Percentiles rank a stretch among this genome's conserved stretches.
phyloP scores from a whole-genome alignment of 2,888 invertebrate genomes.

The Romanomermis culicivorax region DNA sequence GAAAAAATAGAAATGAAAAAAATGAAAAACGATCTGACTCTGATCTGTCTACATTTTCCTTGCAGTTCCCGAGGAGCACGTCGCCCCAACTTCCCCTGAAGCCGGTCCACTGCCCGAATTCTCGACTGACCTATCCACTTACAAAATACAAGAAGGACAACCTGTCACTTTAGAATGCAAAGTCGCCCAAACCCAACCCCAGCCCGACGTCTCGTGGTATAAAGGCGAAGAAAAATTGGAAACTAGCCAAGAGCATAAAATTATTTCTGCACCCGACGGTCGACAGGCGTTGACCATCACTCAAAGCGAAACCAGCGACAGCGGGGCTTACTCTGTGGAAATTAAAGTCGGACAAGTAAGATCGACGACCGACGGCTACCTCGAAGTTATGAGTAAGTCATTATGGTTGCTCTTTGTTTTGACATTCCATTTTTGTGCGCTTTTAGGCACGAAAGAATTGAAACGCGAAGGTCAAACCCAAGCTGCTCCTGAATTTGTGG shows the following conservation, averaged over 20 bases:
- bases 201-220: slow-evolving; percentile 37
- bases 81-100: background rate
- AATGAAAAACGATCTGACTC: too few relatives aligned
- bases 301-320: slow-evolving; percentile 77
- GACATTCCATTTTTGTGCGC: too few relatives aligned
- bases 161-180: slow-evolving; percentile 24
- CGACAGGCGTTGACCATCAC: slow-evolving; percentile 67
- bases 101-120: slow-evolving; percentile 33
- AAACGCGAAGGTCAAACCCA: too few relatives aligned
- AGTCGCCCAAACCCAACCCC: slow-evolving; percentile 45
- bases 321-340: slow-evolving; percentile 82
- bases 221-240: slow-evolving; percentile 63
- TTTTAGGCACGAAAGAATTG: too few relatives aligned
- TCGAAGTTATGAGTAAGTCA: slow-evolving; percentile 28
- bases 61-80: background rate
- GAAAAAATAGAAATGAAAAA: too few relatives aligned
- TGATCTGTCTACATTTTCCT: background rate
- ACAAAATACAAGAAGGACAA: slow-evolving; percentile 53
- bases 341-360: slow-evolving; percentile 68
- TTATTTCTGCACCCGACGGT: slow-evolving; percentile 53
- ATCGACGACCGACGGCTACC: slow-evolving; percentile 62
- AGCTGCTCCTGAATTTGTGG: slow-evolving; percentile 35
- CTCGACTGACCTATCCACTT: slow-evolving; percentile 41
- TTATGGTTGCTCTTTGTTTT: too few relatives aligned
- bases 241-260: slow-evolving; percentile 69